Evolutionary conservation across 2,113 vertebrate genomes (phyloP).

Genomic region (Microtus ochrogaster): DNA sequence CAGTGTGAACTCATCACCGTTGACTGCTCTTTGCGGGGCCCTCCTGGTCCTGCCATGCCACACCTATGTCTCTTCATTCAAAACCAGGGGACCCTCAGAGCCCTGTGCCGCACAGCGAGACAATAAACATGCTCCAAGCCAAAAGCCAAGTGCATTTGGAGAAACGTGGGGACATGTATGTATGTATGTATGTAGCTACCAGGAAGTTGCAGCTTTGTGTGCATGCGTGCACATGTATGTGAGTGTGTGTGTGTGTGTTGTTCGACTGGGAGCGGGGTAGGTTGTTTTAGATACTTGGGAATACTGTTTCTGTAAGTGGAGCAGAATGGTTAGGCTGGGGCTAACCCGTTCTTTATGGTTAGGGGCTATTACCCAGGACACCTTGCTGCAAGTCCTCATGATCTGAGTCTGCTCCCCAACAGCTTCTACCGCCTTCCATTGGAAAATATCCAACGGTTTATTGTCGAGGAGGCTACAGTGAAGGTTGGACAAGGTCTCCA

Average conservation of each 20-base stretch:
- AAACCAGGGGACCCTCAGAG: background rate
- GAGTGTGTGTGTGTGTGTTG: background rate
- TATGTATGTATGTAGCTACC: background rate
- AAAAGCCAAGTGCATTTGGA: background rate
- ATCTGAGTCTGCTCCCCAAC: background rate
- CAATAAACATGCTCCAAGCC: background rate
- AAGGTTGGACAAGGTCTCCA: background rate
- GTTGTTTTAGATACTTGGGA: background rate
- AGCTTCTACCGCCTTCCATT: background rate
- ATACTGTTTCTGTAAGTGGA: background rate
- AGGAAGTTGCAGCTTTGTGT: background rate
- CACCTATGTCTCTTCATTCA: background rate
- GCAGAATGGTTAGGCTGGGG: background rate
- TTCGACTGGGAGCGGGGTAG: background rate
- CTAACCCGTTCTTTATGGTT: background rate
- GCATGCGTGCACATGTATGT: background rate
- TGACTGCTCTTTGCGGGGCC: background rate
- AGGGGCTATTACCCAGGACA: background rate
- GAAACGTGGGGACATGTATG: background rate
- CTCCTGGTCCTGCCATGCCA: accelerated
- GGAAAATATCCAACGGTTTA: background rate
- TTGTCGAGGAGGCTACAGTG: background rate
- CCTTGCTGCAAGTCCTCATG: background rate
- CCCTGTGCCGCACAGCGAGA: background rate
- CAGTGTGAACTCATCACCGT: accelerated